Evolutionary conservation across 2,113 vertebrate genomes (phyloP).

Genomic region (Nothoprocta perdicaria): DNA sequence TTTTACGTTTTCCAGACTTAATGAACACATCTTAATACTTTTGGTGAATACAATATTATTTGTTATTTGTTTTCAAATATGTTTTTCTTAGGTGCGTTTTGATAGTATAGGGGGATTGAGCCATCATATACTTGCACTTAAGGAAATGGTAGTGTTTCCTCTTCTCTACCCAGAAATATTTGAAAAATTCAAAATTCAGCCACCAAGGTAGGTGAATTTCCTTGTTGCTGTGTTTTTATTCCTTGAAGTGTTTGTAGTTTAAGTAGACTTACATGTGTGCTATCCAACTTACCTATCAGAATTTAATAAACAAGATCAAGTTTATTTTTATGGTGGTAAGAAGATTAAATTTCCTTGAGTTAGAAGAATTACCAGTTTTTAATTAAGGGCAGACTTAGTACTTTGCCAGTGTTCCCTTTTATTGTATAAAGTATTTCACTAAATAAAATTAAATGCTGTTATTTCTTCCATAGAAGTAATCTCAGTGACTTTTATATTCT

Average conservation of each 20-base stretch:
- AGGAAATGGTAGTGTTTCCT: constrained; percentile 99
- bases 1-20: not conserved
- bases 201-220: constrained; percentile 87
- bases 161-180: constrained; percentile 97
- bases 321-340: not conserved
- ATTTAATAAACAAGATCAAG: not conserved
- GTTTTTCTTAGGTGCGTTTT: constrained; percentile 87
- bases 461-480: not conserved
- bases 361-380: not conserved
- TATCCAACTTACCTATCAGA: not conserved
- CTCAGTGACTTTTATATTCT: not conserved
- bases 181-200: constrained; percentile 98
- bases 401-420: not conserved
- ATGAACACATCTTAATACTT: not conserved
- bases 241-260: not conserved
- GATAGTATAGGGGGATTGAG: constrained; percentile 94
- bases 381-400: not conserved
- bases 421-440: not conserved
- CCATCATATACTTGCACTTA: constrained; percentile 95
- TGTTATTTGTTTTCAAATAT: not conserved
- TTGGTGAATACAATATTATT: not conserved
- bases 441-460: not conserved
- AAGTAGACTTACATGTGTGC: not conserved
- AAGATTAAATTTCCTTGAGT: not conserved
- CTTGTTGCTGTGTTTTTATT: not conserved